These are phyloP conservation scores for Entelurus aequoreus DNA, from an alignment of 2,113 vertebrate species.

Conservation along the genomic window DNA sequence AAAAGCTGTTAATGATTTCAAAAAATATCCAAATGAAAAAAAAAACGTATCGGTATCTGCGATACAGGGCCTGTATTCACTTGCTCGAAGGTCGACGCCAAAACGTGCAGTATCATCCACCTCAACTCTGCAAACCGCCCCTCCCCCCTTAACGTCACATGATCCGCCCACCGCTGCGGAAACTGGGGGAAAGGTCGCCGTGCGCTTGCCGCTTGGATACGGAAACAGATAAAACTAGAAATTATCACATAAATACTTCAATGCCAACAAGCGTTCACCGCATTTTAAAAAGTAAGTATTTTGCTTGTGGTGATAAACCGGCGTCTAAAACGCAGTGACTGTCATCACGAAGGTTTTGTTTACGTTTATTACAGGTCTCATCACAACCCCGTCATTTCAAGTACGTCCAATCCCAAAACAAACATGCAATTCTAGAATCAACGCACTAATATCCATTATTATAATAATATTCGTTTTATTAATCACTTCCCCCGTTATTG, in stretches of 20 bases:
- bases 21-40: too few relatives aligned
- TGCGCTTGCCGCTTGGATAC: conserved; percentile 36
- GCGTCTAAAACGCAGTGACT: background rate
- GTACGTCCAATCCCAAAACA: background rate
- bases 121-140: conserved; percentile 28
- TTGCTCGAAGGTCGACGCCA: too few relatives aligned
- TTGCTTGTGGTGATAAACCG: background rate
- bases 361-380: background rate
- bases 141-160: conserved; percentile 66
- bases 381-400: background rate
- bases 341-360: too few relatives aligned
- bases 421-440: background rate
- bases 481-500: background rate
- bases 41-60: too few relatives aligned
- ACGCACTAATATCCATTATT: background rate
- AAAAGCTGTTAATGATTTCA: too few relatives aligned
- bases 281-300: too few relatives aligned
- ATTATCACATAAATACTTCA: background rate
- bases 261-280: too few relatives aligned
- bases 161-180: conserved; percentile 57
- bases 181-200: conserved; percentile 78
- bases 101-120: too few relatives aligned
- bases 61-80: too few relatives aligned
- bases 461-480: too few relatives aligned
- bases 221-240: conserved; percentile 9